Evolutionary conservation across 2,113 vertebrate species (phyloP), one percentile per base, ranked within the genome.

Genomic region (Ammodramus savannarum): DNA sequence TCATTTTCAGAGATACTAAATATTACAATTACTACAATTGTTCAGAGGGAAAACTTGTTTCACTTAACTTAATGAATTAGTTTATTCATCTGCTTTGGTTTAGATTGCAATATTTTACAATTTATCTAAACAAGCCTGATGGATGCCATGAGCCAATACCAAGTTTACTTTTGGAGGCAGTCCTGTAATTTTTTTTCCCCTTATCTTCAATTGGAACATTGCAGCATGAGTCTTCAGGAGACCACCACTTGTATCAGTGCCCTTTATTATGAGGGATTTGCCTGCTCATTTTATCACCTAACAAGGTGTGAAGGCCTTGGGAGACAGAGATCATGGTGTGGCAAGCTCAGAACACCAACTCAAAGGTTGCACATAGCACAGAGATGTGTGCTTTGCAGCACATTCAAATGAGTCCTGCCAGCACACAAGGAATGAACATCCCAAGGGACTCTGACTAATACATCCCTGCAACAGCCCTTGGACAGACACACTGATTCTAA

Each of bases 111-210:
- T 32, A 72, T 32, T 49, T 43, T 59, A 48, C 11, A 49, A 31
- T 61, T 76, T 57, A 76, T 17, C 58, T 61, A 61, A 91, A 61
- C 2, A 9, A 55, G 14, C 23, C 9, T 59, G 41, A 49, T 23
- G 9, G 23, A 63, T 72, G 26, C 8, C 29, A 79, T 6, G 15
- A 89, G 5, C 21, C n/a, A 65, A 54, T 14, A 54, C 23, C 34
- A 78, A 49, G 34, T 34, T 52, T 19, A 72, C 32, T 32, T 68
- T 41, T n/a, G 31, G n/a, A 83, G 17, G 18, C 0, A 75, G 32
- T 22, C 1, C 2, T 36, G 18, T 14, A 7, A 25, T 17, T 55
- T 54, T 69, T 62, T 67, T 26, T 2, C 0, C 2, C 7, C 5
- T 54, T 38, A 38, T 17, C 3, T 46, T 82, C 22, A 82, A 6